Evolutionary conservation across 2,113 vertebrate species (phyloP), one percentile per base, ranked within the genome.

Genomic region (Spea multiplicata): DNA sequence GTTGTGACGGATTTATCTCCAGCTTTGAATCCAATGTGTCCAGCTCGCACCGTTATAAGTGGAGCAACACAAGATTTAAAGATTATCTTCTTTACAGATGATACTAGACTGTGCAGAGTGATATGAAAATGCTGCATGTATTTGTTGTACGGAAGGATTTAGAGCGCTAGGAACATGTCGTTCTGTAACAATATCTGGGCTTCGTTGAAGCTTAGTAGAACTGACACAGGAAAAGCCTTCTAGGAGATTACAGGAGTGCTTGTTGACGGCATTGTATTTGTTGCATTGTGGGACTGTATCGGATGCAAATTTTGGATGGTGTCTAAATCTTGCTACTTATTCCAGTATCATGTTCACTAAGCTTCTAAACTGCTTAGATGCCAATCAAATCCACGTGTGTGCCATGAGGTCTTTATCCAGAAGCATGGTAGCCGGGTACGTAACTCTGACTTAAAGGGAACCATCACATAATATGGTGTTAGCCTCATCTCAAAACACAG

Each of bases 41-140:
- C 14, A 66, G 61, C 57, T 73, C 50, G 53, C 44, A 67, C 49
- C 48, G 76, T 50, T 79, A 45, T 74, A 80, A 68, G 71, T 80
- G 65, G 78, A 80, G 53, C 71, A 74, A 12, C 71, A 68, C 71
- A 80, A 80, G 71, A 80, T 80, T 80, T 80, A 74, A 64, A 80
- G 78, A 80, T 80, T 50, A 80, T 80, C 65, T 64, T 80, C 78
- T 80, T 73, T 48, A 48, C 66, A 61, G 75, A 77, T 70, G 66
- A 70, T 67, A 77, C 55, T 70, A 70, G 44, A 77, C 65, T 57
- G 44, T n/a, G 67, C 8, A 14, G 44, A 80, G 62, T 67, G 77
- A 66, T 72, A 78, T 7, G 9, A 53, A 80, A 73, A 80, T 68
- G 10, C 70, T 57, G 64, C 48, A 74, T 80, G 52, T 49, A 49